These are phyloP conservation scores for Drosophila jambulina DNA, from an alignment of 1,140 invertebrate species.

Conservation along the genomic window DNA sequence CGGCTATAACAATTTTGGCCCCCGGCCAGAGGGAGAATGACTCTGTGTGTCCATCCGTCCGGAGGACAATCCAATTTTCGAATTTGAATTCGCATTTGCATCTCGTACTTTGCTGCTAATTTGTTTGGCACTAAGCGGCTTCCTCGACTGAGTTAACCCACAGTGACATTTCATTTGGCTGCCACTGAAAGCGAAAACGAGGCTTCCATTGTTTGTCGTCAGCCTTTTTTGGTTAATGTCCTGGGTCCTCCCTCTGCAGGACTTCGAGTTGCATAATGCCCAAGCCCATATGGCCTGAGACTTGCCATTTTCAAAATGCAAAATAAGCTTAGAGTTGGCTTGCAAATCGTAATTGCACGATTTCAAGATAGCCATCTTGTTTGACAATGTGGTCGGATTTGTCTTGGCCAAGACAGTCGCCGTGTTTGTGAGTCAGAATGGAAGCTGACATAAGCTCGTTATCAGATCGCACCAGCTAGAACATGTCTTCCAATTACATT, in stretches of 20 bases:
- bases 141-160: conserved; percentile 25
- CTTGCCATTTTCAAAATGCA: conserved; percentile 5
- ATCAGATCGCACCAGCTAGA: conserved; percentile 26
- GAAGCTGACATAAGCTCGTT: conserved; percentile 44
- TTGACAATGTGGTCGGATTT: conserved; percentile 40
- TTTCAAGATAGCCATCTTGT: conserved; percentile 29
- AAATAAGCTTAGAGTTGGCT: conserved; percentile 1
- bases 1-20: conserved; percentile 21
- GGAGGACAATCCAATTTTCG: conserved; percentile 47
- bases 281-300: neutral
- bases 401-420: conserved; percentile 17
- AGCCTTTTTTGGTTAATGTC: conserved; percentile 14
- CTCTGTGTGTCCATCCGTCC: neutral
- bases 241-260: neutral
- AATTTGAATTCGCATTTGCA: conserved; percentile 36
- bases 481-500: conserved; percentile 25
- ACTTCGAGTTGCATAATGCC: neutral
- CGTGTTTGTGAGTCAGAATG: conserved; percentile 32
- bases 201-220: neutral
- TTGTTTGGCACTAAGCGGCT: conserved; percentile 31
- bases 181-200: conserved; percentile 18
- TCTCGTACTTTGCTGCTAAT: conserved; percentile 47
- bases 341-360: conserved; percentile 25
- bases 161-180: conserved; percentile 22
- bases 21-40: conserved; percentile 4